Evolutionary conservation across 2,113 vertebrate genomes (phyloP), one percentile per base, ranked within the genome.

Genomic region (Microtus pennsylvanicus): DNA sequence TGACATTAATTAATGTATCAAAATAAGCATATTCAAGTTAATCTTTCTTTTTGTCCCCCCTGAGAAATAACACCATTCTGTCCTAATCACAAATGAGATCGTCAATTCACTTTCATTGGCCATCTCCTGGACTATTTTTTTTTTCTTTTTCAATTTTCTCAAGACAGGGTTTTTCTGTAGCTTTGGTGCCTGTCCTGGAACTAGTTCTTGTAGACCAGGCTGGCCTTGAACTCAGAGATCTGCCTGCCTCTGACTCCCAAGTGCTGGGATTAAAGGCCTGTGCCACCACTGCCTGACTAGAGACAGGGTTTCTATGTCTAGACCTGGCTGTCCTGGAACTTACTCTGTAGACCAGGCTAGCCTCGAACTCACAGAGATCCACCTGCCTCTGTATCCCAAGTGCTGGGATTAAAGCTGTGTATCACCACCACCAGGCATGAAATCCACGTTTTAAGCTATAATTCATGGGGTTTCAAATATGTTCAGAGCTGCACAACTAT

Each of bases 1-100:
- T 47, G n/a, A 81, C 21, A 63, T 63, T 82, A 67, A 74, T 61
- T 47, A 55, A 88, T 35, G 47, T 91, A 12, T n/a, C 81, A 17
- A 45, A 94, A 83, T 94, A 95, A 89, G 22, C 67, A 83, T 45
- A 82, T n/a, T 45, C 35, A 87, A 24, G 16, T 58, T 69, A 10
- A 42, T 45, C 38, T 35, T 26, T 70, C 21, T n/a, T 67, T 87
- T 10, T 10, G 26, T 65, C 16, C 50, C 69, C 52, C 50, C 80
- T 52, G 77, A 26, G 16, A 82, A 52, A 70, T 90, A 69, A 52
- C 19, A 90, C 12, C 28, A 76, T 13, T 11, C 67, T 91, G 45
- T 58, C 33, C 78, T 74, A 76, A 80, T 28, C 16, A 87, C 26
- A 47, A n/a, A 52, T 1, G 50, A 75, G 9, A 77, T 21, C 65